Percentiles rank a stretch among this genome's conserved stretches.
phyloP scores from a whole-genome alignment of 2,888 invertebrate genomes.

The Meta bourneti region DNA sequence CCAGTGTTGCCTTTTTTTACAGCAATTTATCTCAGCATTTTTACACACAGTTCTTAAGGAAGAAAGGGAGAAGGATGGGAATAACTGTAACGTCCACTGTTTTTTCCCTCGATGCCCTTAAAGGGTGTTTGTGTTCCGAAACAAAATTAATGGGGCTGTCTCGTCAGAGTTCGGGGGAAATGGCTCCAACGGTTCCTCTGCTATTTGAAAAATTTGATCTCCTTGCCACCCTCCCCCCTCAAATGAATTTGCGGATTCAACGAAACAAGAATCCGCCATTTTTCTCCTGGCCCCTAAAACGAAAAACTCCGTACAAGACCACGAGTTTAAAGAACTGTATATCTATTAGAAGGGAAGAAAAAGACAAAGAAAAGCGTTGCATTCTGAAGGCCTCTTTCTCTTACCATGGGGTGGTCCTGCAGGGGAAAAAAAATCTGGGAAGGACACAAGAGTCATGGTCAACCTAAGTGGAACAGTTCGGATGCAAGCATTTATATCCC shows the following conservation, averaged over 20 bases:
- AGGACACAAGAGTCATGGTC: slow-evolving; percentile 61
- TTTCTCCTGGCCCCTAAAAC: slow-evolving; percentile 28
- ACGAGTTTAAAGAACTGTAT: slow-evolving; percentile 4
- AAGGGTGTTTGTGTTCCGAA: slow-evolving; percentile 42
- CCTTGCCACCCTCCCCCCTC: not conserved
- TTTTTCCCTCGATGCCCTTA: not conserved
- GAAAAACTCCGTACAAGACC: slow-evolving; percentile 3
- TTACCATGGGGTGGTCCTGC: not conserved
- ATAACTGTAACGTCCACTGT: not conserved
- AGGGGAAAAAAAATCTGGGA: slow-evolving; percentile 7
- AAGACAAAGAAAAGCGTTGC: not conserved
- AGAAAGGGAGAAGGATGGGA: not conserved
- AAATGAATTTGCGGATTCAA: slow-evolving; percentile 74
- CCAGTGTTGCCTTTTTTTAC: not conserved
- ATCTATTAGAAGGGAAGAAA: not conserved
- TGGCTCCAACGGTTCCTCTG: slow-evolving; percentile 8
- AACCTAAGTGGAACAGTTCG: slow-evolving; percentile 61
- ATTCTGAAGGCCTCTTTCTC: slow-evolving; percentile 34
- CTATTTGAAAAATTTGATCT: slow-evolving; percentile 21
- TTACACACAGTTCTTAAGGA: not conserved
- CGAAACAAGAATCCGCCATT: slow-evolving; percentile 65
- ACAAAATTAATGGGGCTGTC: slow-evolving; percentile 62
- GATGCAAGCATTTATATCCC: slow-evolving; percentile 56
- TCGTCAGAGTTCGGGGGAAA: slow-evolving; percentile 46
- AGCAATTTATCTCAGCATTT: not conserved